phyloP scores from a whole-genome alignment of 2,797 vertebrate species.

The Scyliorhinus canicula region DNA sequence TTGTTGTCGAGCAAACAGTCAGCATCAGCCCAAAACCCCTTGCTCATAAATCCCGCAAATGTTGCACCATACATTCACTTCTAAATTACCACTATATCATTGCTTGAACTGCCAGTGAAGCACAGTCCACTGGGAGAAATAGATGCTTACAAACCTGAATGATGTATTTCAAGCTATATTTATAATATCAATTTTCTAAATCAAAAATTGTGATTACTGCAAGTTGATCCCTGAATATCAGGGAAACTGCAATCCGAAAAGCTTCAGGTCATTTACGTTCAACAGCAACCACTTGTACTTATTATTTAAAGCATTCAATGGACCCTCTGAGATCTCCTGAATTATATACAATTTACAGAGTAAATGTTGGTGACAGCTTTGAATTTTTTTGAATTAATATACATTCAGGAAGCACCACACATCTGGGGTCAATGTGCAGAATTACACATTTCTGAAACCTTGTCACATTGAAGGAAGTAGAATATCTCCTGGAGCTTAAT shows the following conservation, averaged over 20 bases:
- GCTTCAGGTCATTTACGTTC: background rate
- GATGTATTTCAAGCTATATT: background rate
- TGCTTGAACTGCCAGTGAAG: background rate
- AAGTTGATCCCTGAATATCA: background rate
- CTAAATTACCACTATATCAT: background rate
- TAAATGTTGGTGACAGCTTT: background rate
- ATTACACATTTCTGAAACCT: constrained; percentile 8
- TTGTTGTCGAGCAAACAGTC: background rate
- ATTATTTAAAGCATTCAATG: background rate
- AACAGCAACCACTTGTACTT: background rate
- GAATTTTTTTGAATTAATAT: constrained; percentile 42
- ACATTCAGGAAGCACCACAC: constrained; percentile 34
- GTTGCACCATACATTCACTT: background rate
- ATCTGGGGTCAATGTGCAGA: constrained; percentile 42
- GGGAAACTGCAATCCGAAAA: background rate
- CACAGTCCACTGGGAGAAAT: background rate
- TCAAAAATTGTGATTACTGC: background rate
- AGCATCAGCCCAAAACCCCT: background rate
- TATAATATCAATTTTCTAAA: background rate
- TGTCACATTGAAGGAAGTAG: background rate
- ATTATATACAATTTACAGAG: background rate
- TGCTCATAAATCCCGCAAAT: background rate
- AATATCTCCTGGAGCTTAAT: constrained; percentile 30
- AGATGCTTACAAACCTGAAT: background rate
- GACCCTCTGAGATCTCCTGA: background rate